Evolutionary conservation across 2,113 vertebrate species (phyloP), one percentile per base, ranked within the genome.

Genomic region (Tautogolabrus adspersus): DNA sequence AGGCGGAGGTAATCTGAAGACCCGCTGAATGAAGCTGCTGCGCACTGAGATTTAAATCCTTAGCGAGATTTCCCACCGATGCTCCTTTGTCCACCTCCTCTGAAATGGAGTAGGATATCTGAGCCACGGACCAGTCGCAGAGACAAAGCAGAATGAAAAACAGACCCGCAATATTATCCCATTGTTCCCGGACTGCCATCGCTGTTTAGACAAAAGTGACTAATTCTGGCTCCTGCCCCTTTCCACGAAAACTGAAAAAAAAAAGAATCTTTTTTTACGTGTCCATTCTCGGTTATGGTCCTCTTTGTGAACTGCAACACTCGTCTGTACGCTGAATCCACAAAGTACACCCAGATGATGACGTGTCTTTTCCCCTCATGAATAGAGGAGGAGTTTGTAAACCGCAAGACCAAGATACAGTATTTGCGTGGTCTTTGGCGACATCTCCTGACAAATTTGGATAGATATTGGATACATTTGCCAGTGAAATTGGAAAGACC

Each of bases 31-130:
- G 78, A 5, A 95, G 66, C 54, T 93, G 89, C 30, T 87, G 84
- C 15, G 84, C 68, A 54, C 69, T 91, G 2, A 95, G 80, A 57
- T 93, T 91, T 49, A 95, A 79, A 80, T 94, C 94, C 80, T 93
- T 94, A 0, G 92, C 92, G 6, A 95, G 84, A 83, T 94, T 94
- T 63, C 94, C 94, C 56, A 95, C 90, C 26, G 88, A 68, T 0
- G 93, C 90, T 26, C 93, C 94, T 77, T 88, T 92, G 68, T 91
- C 81, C 65, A 83, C 84, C 75, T 95, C 94, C 82, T 95, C 95
- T 2, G 89, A 87, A 62, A 95, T 44, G 0, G 88, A 88, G 66
- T 95, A 95, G 7, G 90, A 88, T 47, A 92, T 89, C 57, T 95
- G 92, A 71, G 88, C 89, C 10, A 40, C 76, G 46, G 88, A 89